Evolutionary conservation across 2,888 invertebrate genomes (phyloP), one percentile per base, ranked within the genome.

Genomic region (Morpho deidamia): DNA sequence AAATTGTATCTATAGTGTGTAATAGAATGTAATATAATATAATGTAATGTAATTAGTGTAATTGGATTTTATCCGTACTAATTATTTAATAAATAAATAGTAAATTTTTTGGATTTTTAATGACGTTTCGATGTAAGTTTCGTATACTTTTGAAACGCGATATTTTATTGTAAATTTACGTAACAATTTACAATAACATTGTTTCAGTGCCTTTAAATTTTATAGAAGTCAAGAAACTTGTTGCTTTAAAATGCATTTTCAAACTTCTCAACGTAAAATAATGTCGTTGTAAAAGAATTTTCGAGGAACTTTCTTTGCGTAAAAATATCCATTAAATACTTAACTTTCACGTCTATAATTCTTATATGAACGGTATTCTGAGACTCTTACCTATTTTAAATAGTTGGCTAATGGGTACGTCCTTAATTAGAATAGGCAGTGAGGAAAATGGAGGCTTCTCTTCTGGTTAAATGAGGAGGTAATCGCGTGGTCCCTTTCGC

Each of bases 391-490:
- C 83, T 87, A 84, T 87, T 87, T 87, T 81, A 82, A 88, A 88
- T 85, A 87, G 88, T 86, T 85, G 76, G 80, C 83, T 87, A 87
- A 88, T 88, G 78, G 87, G 81, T 71, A 84, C 85, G 81, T 84
- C 87, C 87, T 88, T 88, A 87, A 89, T 88, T 87, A 83, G 80
- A 85, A 83, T 76, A 76, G 71, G 83, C 74, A 77, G 77, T 52
- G 81, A 81, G 80, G 70, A 76, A 86, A 86, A 80, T 77, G 68
- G 74, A 78, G 74, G 78, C 72, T 86, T 83, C 78, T 83, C 76
- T 80, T 89, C 86, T 83, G 79, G 79, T 86, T 86, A 86, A 83
- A 87, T 85, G 82, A 83, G 77, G 74, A 72, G 77, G 79, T 80
- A 74, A 85, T 87, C 76, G 84, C 74, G 83, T 83, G 85, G 84